Conservation (phyloP, 2,113 vertebrate species). For the Macroglossus sobrinus region DNA sequence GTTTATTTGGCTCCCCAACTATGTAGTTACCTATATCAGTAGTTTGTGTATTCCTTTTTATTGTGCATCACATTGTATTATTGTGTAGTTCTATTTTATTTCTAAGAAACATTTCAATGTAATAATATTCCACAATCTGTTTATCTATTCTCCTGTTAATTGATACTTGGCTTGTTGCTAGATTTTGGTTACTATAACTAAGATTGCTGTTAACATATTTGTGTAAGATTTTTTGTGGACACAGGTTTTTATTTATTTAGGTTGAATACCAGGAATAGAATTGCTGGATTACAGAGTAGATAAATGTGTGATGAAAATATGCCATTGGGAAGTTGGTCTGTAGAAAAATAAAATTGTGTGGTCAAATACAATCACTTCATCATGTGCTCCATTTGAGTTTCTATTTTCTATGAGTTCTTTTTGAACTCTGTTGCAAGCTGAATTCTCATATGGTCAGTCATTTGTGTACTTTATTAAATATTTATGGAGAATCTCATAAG, state of each 20-base stretch:
- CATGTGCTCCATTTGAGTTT: background rate
- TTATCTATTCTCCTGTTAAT: background rate
- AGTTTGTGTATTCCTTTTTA: background rate
- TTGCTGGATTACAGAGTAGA: background rate
- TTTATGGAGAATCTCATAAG: conserved; percentile 21
- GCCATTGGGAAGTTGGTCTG: background rate
- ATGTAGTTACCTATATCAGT: background rate
- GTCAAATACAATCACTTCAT: background rate
- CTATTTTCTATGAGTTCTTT: background rate
- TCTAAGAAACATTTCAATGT: background rate
- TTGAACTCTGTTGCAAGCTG: background rate
- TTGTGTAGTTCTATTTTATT: background rate
- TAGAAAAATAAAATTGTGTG: background rate
- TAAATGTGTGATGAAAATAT: background rate
- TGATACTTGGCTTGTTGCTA: background rate
- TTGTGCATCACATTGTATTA: background rate
- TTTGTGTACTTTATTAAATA: conserved; percentile 9
- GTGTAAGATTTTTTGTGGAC: background rate
- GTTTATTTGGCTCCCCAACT: background rate
- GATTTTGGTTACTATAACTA: background rate
- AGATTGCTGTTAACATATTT: conserved; percentile 6
- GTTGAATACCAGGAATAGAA: background rate
- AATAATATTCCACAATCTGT: background rate
- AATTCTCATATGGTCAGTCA: background rate
- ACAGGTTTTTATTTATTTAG: background rate